Evolutionary conservation across 2,888 invertebrate genomes (phyloP), one percentile per base, ranked within the genome.

Genomic region (Bimastos eiseni): DNA sequence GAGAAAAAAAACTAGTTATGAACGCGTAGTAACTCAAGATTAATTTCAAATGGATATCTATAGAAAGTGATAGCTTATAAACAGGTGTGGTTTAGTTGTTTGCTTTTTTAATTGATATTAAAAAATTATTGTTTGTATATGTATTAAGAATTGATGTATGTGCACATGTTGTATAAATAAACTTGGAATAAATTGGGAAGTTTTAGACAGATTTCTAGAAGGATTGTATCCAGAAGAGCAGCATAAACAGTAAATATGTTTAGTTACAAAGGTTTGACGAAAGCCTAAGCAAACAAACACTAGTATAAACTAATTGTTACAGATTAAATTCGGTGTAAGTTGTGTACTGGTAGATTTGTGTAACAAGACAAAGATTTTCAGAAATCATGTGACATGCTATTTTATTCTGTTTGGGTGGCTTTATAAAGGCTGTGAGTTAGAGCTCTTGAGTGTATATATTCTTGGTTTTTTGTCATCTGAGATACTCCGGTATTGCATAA

Each of bases 401-500:
- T 38, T n/a, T 37, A 30, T 55, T 89, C 36, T 13, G 49, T 90
- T 33, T 83, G 70, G 33, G 21, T 90, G 36, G 30, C 41, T 83
- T 83, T 84, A 36, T 83, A 34, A 41, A 33, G 15, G 83, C 70
- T 90, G 83, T 89, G 91, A 34, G 91, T 84, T 19, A 83, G 33
- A 36, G 41, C 70, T 91, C 36, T 70, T 41, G 70, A 70, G 70
- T 70, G 70, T 70, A 70, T n/a, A 70, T 70, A 70, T 70, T 70
- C 70, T 70, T n/a, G 17, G 30, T 70, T 70, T 70, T 70, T n/a
- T 49, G 49, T 49, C 49, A 49, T 49, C 49, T 70, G 30, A 70
- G n/a, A 70, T n/a, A 70, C 49, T 8, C n/a, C 1, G 30, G 30
- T 70, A 8, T n/a, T 70, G n/a, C n/a, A n/a, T 70, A 30, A 70